Evolutionary conservation across 2,797 vertebrate genomes (phyloP).

Genomic region (Thalassophryne amazonica): DNA sequence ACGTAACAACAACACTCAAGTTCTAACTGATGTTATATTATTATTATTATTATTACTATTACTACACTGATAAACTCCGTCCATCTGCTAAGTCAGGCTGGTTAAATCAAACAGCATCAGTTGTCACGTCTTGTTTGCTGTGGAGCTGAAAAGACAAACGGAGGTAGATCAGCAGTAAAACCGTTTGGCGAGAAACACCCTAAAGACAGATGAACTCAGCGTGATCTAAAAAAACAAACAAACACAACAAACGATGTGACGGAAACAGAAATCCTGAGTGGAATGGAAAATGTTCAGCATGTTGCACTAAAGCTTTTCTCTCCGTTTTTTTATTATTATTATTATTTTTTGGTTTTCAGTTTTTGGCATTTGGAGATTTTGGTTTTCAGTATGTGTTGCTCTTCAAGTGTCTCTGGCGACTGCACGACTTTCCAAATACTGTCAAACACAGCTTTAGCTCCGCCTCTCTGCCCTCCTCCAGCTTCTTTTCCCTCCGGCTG

Average conservation of each 20-base stretch:
- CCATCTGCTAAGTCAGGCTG: slow-evolving; percentile 9
- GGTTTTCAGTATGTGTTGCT: slow-evolving; percentile 67
- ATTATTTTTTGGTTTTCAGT: slow-evolving; percentile 81
- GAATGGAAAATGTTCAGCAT: slow-evolving; percentile 48
- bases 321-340: slow-evolving; percentile 69
- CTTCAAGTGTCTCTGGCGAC: slow-evolving; percentile 27
- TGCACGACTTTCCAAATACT: slow-evolving; percentile 29
- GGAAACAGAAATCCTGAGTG: slow-evolving; percentile 21
- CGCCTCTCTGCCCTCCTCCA: slow-evolving; percentile 60
- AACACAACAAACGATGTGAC: slow-evolving; percentile 46
- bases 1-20: too few relatives aligned
- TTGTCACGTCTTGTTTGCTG: slow-evolving; percentile 5
- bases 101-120: slow-evolving; percentile 30
- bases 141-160: slow-evolving; percentile 53
- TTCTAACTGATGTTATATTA: neutral
- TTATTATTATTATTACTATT: too few relatives aligned
- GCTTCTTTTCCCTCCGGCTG: slow-evolving; percentile 17
- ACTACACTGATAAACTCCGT: slow-evolving; percentile 23
- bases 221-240: too few relatives aligned
- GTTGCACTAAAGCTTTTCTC: slow-evolving; percentile 89
- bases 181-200: neutral
- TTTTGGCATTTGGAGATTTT: slow-evolving; percentile 82
- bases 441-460: slow-evolving; percentile 41
- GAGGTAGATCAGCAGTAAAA: slow-evolving; percentile 50
- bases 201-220: slow-evolving; percentile 1